Conservation (phyloP, 1,140 invertebrate species). For the Sinonovacula constricta region DNA sequence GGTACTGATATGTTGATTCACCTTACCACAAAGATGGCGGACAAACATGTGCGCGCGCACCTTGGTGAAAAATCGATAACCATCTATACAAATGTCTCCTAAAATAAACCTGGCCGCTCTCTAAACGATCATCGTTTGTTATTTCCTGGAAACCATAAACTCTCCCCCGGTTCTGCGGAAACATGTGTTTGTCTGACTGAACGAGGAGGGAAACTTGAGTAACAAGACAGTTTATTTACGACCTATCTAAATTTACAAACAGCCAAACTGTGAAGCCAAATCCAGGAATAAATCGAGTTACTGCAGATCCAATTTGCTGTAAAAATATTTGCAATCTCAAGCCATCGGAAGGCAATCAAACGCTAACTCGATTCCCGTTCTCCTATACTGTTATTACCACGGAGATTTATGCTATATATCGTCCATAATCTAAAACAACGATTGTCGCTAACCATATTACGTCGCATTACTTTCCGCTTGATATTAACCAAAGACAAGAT, state of each 20-base stretch:
- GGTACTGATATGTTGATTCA: no score
- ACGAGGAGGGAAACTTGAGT: no score
- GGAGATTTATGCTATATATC: slow-evolving; percentile 47
- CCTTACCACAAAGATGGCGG: no score
- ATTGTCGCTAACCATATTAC: slow-evolving; percentile 31
- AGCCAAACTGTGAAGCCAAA: slow-evolving; percentile 34
- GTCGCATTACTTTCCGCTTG: slow-evolving; percentile 48
- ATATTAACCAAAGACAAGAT: slow-evolving; percentile 47
- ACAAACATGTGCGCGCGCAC: no score
- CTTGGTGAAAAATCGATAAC: no score
- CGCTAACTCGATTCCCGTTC: slow-evolving; percentile 41
- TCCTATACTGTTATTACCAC: slow-evolving; percentile 47
- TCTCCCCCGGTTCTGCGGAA: no score
- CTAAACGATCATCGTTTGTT: no score
- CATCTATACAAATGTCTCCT: no score
- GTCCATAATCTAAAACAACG: slow-evolving; percentile 53
- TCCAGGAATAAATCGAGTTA: slow-evolving; percentile 44
- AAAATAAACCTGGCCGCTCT: no score
- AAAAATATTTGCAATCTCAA: slow-evolving; percentile 54
- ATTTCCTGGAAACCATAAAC: no score
- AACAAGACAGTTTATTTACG: no score
- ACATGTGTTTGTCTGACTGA: no score
- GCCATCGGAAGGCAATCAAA: slow-evolving; percentile 31
- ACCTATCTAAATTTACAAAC: slow-evolving; percentile 23
- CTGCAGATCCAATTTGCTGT: slow-evolving; percentile 49